These are phyloP conservation scores for Leptodactylus fuscus DNA, from an alignment of 2,113 vertebrate genomes.

Conservation along the genomic window DNA sequence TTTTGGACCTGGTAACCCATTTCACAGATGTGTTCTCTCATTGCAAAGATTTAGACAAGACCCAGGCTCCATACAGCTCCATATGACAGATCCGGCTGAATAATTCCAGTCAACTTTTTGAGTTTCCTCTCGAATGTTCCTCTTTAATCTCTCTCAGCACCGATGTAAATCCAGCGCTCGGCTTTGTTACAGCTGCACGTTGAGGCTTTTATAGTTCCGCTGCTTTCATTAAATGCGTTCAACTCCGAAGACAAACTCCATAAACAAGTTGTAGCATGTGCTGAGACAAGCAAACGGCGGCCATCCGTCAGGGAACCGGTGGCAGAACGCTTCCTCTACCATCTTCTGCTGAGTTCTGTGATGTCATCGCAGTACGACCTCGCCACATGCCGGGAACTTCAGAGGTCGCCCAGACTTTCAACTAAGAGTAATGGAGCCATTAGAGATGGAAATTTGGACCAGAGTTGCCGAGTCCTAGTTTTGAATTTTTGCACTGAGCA, in stretches of 20 bases:
- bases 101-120: background rate
- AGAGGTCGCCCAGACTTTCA: background rate
- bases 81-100: background rate
- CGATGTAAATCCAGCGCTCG: background rate
- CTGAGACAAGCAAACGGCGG: background rate
- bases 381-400: background rate
- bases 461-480: slow-evolving; percentile 33
- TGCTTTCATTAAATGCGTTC: slow-evolving; percentile 13
- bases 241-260: background rate
- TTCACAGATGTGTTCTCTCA: no score
- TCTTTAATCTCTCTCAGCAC: background rate
- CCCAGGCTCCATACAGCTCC: background rate
- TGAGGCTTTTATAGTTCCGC: background rate
- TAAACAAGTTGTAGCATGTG: background rate
- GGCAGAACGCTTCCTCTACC: background rate
- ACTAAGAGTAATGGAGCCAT: slow-evolving; percentile 35
- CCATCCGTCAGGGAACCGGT: slow-evolving; percentile 10
- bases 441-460: slow-evolving; percentile 23
- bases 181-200: background rate
- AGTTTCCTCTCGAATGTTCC: background rate
- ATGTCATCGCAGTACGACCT: slow-evolving; percentile 50
- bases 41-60: no score
- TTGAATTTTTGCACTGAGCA: slow-evolving; percentile 8
- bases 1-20: no score
- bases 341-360: background rate